Evolutionary conservation across 2,113 vertebrate species (phyloP).

Genomic region (Neogale vison): DNA sequence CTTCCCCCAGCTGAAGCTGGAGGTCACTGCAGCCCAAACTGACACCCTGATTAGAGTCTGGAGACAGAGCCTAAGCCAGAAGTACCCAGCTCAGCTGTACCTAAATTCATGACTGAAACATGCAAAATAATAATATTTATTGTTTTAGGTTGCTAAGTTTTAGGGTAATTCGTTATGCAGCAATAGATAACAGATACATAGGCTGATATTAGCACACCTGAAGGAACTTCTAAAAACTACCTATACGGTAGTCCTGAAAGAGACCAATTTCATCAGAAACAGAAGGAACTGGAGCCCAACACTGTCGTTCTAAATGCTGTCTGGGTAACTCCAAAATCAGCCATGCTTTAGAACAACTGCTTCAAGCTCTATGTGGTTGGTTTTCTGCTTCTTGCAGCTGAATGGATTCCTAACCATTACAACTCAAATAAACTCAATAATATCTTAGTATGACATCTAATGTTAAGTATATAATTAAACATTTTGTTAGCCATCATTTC

Average conservation of each 20-base stretch:
- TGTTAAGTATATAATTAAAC: background rate
- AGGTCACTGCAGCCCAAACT: background rate
- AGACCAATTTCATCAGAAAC: background rate
- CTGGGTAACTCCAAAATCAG: background rate
- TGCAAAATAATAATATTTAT: background rate
- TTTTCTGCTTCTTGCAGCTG: background rate
- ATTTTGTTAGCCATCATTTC: background rate
- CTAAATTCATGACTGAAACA: background rate
- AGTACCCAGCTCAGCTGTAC: background rate
- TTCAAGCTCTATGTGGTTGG: background rate
- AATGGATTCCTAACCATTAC: background rate
- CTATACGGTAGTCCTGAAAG: background rate
- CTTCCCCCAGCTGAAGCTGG: background rate
- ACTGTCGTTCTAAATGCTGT: background rate
- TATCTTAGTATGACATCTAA: background rate
- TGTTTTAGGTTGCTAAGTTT: background rate
- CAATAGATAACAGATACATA: background rate
- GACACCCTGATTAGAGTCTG: background rate
- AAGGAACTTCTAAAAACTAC: background rate
- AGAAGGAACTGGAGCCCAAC: background rate
- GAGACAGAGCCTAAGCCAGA: background rate
- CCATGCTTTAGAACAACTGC: background rate
- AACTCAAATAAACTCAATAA: background rate
- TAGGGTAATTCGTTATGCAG: background rate
- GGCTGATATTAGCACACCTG: background rate